Percentiles rank a stretch among this genome's conserved stretches.
Conservation (phyloP, 2,797 vertebrate species). For the Artibeus jamaicensis region DNA sequence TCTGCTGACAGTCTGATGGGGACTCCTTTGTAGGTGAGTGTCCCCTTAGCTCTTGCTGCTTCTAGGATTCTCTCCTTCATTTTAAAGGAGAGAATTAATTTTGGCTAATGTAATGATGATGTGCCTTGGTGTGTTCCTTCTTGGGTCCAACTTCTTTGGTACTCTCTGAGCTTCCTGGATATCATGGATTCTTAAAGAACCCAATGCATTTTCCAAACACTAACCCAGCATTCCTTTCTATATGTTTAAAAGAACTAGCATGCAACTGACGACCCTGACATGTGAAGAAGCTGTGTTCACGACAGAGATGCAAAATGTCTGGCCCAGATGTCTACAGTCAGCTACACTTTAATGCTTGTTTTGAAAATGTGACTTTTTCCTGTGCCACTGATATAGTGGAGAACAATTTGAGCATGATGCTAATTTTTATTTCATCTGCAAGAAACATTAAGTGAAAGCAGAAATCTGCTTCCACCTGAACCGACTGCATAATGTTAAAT, state of each 20-base stretch:
- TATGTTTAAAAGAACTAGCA: background rate
- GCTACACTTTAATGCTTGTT: background rate
- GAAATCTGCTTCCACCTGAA: background rate
- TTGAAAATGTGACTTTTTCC: slow-evolving; percentile 15
- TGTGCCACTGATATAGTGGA: background rate
- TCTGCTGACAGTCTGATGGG: no score
- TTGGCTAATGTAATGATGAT: no score
- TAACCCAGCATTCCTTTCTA: background rate
- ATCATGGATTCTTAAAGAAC: background rate
- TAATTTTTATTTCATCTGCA: background rate
- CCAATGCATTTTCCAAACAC: background rate
- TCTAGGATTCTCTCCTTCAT: no score
- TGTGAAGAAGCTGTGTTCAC: background rate
- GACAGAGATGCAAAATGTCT: background rate
- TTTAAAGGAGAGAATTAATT: no score
- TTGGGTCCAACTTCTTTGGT: no score
- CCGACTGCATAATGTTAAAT: background rate
- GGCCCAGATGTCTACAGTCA: background rate
- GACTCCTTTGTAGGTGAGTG: no score
- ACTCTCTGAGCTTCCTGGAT: no score
- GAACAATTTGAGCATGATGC: background rate
- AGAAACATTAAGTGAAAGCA: background rate
- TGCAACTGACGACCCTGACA: background rate
- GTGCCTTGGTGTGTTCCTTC: no score
- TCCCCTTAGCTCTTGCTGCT: no score